Evolutionary conservation across 1,140 invertebrate species (phyloP), one percentile per base, ranked within the genome.

Genomic region (Euwallacea fornicatus): DNA sequence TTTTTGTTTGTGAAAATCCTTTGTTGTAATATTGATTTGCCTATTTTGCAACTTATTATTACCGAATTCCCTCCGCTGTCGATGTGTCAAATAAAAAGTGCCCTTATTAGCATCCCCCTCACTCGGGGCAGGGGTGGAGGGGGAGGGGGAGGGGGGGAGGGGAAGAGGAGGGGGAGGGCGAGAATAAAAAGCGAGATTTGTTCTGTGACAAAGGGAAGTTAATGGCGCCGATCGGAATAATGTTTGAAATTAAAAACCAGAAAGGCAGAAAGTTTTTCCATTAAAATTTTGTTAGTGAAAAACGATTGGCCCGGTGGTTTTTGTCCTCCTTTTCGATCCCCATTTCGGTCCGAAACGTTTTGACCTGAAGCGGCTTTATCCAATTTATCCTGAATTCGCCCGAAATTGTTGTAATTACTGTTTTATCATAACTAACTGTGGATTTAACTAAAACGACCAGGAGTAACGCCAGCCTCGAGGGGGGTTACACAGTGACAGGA

Each of bases 231-330:
- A 58, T 58, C 55, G 55, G 55, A 58, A 58, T 58, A 58, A 21
- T 58, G 55, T 33, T 58, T 33, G 55, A 58, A 58, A 58, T 58
- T 58, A 58, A 58, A 58, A 58, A 58, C 55, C 55, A 58, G 55
- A 58, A 58, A 58, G 55, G 55, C 55, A 58, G 43, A 61, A 61
- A 61, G 59, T 61, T 61, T 61, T 61, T 21, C 42, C 59, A 61
- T 61, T 61, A 61, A 61, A 61, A 61, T 61, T 43, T 43, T 42
- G 11, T 21, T 10, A 33, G 21, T 56, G n/a, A 61, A 44, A 44
- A 61, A 41, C 59, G 16, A 61, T 61, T 13, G 59, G 59, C 42
- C 16, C 41, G 43, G 43, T 42, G 11, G 41, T 41, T 61, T 61
- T 61, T 61, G 59, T 61, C 16, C 43, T 15, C 10, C 21, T 6